Evolutionary conservation across 1,140 invertebrate species (phyloP).

Genomic region (Araneus ventricosus): DNA sequence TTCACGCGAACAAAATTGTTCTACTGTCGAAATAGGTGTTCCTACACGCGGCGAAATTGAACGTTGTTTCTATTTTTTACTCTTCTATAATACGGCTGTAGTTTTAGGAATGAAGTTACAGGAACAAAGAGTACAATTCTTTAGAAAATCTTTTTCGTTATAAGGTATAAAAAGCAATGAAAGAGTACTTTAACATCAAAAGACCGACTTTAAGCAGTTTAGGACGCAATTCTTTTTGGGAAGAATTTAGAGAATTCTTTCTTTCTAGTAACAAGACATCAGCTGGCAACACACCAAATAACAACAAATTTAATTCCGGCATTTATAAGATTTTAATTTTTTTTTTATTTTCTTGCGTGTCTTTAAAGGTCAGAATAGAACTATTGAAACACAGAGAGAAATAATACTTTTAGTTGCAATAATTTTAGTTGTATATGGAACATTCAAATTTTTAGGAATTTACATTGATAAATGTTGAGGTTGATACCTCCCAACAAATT

Average conservation of each 20-base stretch:
- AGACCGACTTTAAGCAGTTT: neutral
- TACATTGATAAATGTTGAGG: too few relatives aligned
- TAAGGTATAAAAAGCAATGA: neutral
- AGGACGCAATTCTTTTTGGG: neutral
- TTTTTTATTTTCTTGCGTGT: too few relatives aligned
- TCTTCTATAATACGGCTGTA: neutral
- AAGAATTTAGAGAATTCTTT: neutral
- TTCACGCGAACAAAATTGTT: neutral
- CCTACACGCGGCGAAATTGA: neutral
- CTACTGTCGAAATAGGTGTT: neutral
- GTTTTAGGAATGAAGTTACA: neutral
- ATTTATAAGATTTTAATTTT: too few relatives aligned
- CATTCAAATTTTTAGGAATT: too few relatives aligned
- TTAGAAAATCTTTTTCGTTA: neutral
- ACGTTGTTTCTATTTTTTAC: neutral
- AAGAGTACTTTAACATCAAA: slow-evolving; percentile 16
- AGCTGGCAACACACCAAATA: too few relatives aligned
- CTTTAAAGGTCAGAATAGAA: too few relatives aligned
- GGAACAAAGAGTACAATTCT: neutral
- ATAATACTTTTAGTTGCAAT: too few relatives aligned
- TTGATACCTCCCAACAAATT: too few relatives aligned
- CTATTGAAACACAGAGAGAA: too few relatives aligned
- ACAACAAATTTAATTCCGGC: too few relatives aligned
- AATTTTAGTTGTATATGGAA: too few relatives aligned
- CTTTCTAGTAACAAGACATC: neutral